A percentile compares a stretch with the other conserved stretches of the same genome.
phyloP scores from a whole-genome alignment of 2,888 invertebrate species.

The Melieria crassipennis region DNA sequence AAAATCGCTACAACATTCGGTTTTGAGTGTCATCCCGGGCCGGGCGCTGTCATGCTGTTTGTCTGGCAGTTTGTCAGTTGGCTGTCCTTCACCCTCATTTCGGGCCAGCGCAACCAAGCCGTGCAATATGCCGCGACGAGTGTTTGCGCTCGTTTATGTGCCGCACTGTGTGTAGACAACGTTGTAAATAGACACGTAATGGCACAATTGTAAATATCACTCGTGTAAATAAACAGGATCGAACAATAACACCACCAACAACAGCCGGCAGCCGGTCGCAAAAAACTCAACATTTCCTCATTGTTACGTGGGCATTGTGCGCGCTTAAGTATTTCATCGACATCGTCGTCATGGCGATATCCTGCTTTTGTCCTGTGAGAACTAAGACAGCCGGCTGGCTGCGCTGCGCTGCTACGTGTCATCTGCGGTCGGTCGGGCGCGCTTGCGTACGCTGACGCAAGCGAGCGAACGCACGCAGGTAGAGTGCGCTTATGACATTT shows the following conservation, averaged over 20 bases:
- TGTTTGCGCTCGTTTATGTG: conserved; percentile 30
- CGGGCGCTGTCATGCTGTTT: conserved; percentile 11
- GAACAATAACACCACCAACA: conserved; percentile 2
- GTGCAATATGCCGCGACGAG: conserved; percentile 6
- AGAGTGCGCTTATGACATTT: conserved; percentile 21
- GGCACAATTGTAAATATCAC: conserved; percentile 34
- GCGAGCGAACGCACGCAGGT: conserved; percentile 13
- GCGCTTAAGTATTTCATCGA: conserved; percentile 40
- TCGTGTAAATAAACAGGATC: conserved; percentile 25
- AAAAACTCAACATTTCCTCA: conserved; percentile 12
- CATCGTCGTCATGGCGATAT: conserved; percentile 11
- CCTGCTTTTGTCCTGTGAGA: conserved; percentile 23
- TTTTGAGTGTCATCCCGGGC: conserved; percentile 44
- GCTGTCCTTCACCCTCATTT: conserved; percentile 10
- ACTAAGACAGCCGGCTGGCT: conserved; percentile 27
- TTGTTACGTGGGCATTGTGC: conserved; percentile 17
- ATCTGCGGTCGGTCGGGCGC: too few species aligned
- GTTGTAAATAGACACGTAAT: conserved; percentile 21
- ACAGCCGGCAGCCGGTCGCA: not conserved
- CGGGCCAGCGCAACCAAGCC: not conserved
- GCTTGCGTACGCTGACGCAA: too few species aligned
- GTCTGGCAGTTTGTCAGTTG: conserved; percentile 9
- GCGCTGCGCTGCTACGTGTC: not conserved
- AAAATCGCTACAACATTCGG: conserved; percentile 43
- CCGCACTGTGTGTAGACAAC: conserved; percentile 5